Conservation (phyloP, 2,888 invertebrate genomes). For the Scelioninae gen. 1 region DNA sequence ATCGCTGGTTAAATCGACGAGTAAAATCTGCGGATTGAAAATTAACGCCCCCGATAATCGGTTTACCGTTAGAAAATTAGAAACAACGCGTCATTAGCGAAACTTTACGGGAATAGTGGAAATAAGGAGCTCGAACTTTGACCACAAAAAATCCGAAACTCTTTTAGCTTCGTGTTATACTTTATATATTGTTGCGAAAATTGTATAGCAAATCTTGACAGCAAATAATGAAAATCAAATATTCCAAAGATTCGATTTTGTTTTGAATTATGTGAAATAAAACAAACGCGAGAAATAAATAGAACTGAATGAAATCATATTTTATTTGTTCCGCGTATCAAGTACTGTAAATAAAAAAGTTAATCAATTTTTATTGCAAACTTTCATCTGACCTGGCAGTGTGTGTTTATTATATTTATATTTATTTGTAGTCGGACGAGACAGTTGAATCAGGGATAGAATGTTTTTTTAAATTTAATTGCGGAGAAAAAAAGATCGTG, state of each 20-base stretch:
- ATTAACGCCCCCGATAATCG: slow-evolving; percentile 67
- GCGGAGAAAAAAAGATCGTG: slow-evolving; percentile 7
- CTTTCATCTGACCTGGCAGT: slow-evolving; percentile 44
- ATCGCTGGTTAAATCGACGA: slow-evolving; percentile 69
- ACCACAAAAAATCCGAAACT: not conserved
- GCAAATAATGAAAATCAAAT: slow-evolving; percentile 39
- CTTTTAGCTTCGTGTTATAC: not conserved
- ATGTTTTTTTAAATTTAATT: slow-evolving; percentile 37
- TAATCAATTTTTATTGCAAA: slow-evolving; percentile 59
- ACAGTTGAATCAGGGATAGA: no score
- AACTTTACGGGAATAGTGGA: slow-evolving; percentile 13
- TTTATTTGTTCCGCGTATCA: slow-evolving; percentile 45
- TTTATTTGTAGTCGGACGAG: no score
- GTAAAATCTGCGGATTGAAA: slow-evolving; percentile 70
- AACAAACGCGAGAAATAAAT: slow-evolving; percentile 36
- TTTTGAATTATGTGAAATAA: slow-evolving; percentile 28
- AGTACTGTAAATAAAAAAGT: slow-evolving; percentile 56
- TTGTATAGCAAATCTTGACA: slow-evolving; percentile 37
- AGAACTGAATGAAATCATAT: slow-evolving; percentile 37
- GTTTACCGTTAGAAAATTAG: slow-evolving; percentile 68
- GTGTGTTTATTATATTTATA: slow-evolving; percentile 57
- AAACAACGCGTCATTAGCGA: slow-evolving; percentile 51
- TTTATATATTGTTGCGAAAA: not conserved
- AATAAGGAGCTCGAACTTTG: slow-evolving; percentile 37
- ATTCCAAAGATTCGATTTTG: slow-evolving; percentile 11